Percentiles rank a stretch among this genome's conserved stretches.
These are phyloP conservation scores for Passer montanus DNA, from an alignment of 2,113 vertebrate genomes.

Conservation along the genomic window DNA sequence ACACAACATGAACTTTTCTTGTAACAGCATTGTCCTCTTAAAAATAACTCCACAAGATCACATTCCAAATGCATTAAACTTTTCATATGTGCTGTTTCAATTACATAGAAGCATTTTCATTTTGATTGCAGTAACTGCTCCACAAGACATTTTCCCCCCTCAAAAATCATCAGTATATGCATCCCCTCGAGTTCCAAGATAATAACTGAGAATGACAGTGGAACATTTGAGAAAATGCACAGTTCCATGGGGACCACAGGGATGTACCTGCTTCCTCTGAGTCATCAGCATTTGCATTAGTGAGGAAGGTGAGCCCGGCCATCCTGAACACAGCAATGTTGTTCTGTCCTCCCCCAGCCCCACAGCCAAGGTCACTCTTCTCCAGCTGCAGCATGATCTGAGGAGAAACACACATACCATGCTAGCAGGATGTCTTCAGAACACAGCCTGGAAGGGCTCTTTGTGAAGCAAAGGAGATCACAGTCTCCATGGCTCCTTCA, in stretches of 20 bases:
- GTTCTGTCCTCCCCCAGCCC: slow-evolving; percentile 87
- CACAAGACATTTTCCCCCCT: background rate
- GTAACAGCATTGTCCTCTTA: background rate
- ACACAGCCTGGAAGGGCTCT: background rate
- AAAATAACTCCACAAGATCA: background rate
- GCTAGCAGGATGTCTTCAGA: background rate
- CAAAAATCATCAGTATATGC: background rate
- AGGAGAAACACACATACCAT: background rate
- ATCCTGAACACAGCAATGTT: slow-evolving; percentile 82
- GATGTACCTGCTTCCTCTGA: slow-evolving; percentile 56
- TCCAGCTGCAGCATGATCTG: slow-evolving; percentile 84
- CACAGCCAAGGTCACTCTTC: slow-evolving; percentile 88
- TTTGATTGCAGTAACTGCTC: background rate
- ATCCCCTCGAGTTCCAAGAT: background rate
- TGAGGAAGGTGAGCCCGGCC: slow-evolving; percentile 89
- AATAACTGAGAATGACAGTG: background rate
- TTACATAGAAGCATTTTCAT: background rate
- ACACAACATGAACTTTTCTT: background rate
- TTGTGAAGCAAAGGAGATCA: background rate
- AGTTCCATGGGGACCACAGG: background rate
- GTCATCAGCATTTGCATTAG: slow-evolving; percentile 83
- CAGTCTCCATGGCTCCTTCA: background rate
- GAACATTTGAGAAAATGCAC: background rate
- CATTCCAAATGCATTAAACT: background rate
- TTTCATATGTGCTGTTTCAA: background rate